These are phyloP conservation scores for Dysmachus trigonus DNA, from an alignment of 2,888 invertebrate species.

Conservation along the genomic window DNA sequence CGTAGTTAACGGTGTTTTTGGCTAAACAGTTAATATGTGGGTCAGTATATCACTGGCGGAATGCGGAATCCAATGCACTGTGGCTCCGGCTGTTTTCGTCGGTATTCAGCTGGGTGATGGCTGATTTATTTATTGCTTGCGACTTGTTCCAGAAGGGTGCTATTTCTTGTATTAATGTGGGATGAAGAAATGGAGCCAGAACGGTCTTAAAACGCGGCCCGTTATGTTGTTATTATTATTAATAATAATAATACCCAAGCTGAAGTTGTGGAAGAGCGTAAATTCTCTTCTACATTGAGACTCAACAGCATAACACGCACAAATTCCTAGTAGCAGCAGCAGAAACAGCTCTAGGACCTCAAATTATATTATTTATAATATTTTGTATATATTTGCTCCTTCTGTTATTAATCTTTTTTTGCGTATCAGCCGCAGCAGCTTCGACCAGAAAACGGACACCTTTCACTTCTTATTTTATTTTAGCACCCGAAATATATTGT, in stretches of 20 bases:
- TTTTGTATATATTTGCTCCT: background rate
- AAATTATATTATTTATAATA: background rate
- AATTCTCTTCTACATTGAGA: background rate
- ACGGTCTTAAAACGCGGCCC: background rate
- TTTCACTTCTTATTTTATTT: background rate
- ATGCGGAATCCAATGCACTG: too few relatives aligned
- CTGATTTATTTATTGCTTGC: slow-evolving; percentile 1
- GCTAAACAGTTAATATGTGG: slow-evolving; percentile 3
- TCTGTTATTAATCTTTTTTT: background rate
- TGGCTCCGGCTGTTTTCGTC: background rate
- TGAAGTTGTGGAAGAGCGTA: background rate
- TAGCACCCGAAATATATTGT: background rate
- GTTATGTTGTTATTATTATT: background rate
- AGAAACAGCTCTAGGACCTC: background rate
- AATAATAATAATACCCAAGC: background rate
- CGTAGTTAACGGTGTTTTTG: background rate
- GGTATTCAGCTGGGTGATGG: slow-evolving; percentile 1
- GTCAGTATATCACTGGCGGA: slow-evolving; percentile 27
- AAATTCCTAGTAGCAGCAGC: background rate
- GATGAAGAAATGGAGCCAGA: background rate
- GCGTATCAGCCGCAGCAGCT: background rate
- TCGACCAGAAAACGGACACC: background rate
- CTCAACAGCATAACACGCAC: background rate
- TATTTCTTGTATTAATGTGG: background rate
- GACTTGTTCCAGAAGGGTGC: background rate